These are phyloP conservation scores for Dolichopus griseipennis DNA, from an alignment of 2,888 invertebrate species.

Conservation along the genomic window DNA sequence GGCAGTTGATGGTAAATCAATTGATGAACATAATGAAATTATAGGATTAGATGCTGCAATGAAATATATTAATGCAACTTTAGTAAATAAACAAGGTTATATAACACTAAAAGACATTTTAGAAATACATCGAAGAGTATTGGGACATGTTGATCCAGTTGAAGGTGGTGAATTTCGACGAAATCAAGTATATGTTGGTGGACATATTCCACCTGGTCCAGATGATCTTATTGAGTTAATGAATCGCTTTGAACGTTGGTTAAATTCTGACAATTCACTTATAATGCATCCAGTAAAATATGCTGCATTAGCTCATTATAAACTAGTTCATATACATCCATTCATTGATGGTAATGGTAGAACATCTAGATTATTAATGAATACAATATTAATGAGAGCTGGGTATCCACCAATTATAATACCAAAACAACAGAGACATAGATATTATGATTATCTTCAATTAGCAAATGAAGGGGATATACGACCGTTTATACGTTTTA, in stretches of 20 bases:
- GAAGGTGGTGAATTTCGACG: constrained; percentile 82
- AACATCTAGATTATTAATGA: constrained; percentile 91
- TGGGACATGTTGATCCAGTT: constrained; percentile 90
- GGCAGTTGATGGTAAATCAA: constrained; percentile 81
- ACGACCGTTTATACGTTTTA: constrained; percentile 90
- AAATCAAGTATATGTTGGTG: constrained; percentile 89
- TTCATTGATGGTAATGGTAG: constrained; percentile 96
- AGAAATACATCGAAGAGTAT: constrained; percentile 82
- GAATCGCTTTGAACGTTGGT: constrained; percentile 84
- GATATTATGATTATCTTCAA: constrained; percentile 82
- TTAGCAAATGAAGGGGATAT: constrained; percentile 91
- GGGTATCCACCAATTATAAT: constrained; percentile 95
- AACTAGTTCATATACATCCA: constrained; percentile 93
- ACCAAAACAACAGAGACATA: constrained; percentile 71
- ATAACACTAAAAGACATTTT: constrained; percentile 79
- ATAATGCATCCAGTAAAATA: constrained; percentile 84
- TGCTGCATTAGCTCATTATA: constrained; percentile 94
- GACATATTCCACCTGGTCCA: constrained; percentile 87
- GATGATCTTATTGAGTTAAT: constrained; percentile 71
- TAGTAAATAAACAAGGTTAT: constrained; percentile 52
- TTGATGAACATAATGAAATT: constrained; percentile 95
- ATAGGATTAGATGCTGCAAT: constrained; percentile 89
- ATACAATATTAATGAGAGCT: constrained; percentile 86
- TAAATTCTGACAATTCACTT: constrained; percentile 79
- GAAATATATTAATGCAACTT: constrained; percentile 79